Base-by-base conservation (phyloP, 35 echinoderm and acorn worm species). In the Chiridota heheva region DNA sequence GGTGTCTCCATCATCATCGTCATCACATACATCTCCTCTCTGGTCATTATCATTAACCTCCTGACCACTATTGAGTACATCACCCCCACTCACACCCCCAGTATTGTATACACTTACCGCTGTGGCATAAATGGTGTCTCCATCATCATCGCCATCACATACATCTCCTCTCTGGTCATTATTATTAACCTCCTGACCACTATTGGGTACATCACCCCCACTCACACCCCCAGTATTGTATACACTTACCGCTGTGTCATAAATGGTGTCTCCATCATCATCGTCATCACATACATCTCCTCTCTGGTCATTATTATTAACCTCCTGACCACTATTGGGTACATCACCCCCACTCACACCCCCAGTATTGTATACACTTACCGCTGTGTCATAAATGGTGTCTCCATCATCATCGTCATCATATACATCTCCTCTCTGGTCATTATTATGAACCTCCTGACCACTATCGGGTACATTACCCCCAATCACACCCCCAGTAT, bases 291-390 rank as follows among this genome's bases (percentile, higher is more conserved):
- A 96, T 2, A 72, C 78, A 46, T 96, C 91, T 3, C 86, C 86
- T 43, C 81, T 63, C n/a, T 63, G 56, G 40, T 96, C 91, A 38
- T 37, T 61, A 42, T 96, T 86, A 60, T 72, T 73, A 45, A 89
- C 86, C 45, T 96, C 86, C 44, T 96, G 91, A 4, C 91, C 91
- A 58, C 86, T 89, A 60, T 96, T 96, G 22, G 86, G 81, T 34
- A 86, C 63, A 20, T 58, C 35, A n/a, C n/a, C n/a, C n/a, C n/a
- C n/a, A n/a, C n/a, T n/a, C n/a, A n/a, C n/a, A n/a, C n/a, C n/a
- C n/a, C n/a, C n/a, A n/a, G n/a, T n/a, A n/a, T n/a, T n/a, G n/a
- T n/a, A n/a, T n/a, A n/a, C n/a, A n/a, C n/a, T n/a, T n/a, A n/a
- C 88, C 40, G 76, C 15, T 15, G 20, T 41, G 51, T 91, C 88